A percentile compares a stretch with the other conserved stretches of the same genome.
These are phyloP conservation scores for Eubasilissa splendida DNA, from an alignment of 2,888 invertebrate species.

Conservation along the genomic window DNA sequence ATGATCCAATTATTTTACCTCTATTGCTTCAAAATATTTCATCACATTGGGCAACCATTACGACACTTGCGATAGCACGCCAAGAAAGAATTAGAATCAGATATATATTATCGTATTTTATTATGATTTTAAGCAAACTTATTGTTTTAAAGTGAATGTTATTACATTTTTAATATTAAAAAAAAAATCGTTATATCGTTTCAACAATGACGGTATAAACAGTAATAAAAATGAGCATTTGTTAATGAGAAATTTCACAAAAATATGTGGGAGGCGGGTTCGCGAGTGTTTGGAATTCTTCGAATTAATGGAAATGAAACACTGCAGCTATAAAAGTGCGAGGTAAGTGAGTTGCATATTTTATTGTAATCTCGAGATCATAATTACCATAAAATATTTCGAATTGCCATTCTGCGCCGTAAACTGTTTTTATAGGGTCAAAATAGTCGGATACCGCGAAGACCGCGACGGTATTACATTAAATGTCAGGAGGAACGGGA, in stretches of 20 bases:
- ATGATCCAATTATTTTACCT: constrained; percentile 16
- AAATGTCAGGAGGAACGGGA: neutral
- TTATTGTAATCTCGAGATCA: neutral
- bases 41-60: neutral
- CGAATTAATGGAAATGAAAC: too few species aligned
- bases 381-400: neutral
- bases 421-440: neutral
- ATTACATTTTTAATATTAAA: neutral
- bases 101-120: neutral
- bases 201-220: neutral
- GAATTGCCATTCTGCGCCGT: neutral
- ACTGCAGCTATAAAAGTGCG: neutral
- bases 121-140: constrained; percentile 7
- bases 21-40: neutral
- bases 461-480: neutral
- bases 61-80: neutral
- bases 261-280: too few species aligned
- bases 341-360: neutral
- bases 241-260: too few species aligned
- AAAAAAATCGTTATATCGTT: constrained; percentile 7
- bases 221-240: too few species aligned
- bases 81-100: neutral
- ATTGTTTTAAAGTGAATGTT: neutral
- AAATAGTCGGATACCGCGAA: neutral
- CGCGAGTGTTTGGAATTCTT: too few species aligned